Percentiles rank a stretch among this genome's conserved stretches.
phyloP scores from a whole-genome alignment of 1,140 invertebrate genomes.

The Elymnias hypermnestra region DNA sequence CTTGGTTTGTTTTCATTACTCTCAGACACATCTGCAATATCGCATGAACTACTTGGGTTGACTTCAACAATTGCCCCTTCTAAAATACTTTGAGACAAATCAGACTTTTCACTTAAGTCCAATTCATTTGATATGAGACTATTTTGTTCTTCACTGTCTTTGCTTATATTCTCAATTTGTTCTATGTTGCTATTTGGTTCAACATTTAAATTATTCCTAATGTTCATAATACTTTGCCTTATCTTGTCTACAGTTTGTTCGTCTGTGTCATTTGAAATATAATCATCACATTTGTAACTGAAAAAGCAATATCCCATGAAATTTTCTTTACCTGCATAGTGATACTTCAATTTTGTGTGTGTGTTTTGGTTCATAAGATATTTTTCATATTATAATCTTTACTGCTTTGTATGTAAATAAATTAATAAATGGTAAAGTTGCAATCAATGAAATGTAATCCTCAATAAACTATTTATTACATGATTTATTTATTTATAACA shows the following conservation, averaged over 20 bases:
- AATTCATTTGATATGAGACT: constrained; percentile 28
- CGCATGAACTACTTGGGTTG: constrained; percentile 28
- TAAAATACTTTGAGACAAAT: constrained; percentile 34
- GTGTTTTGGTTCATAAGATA: no score
- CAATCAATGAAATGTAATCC: no score
- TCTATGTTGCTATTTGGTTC: constrained; percentile 34
- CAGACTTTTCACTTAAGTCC: constrained; percentile 36
- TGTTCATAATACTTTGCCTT: constrained; percentile 77
- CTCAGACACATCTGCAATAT: constrained; percentile 16
- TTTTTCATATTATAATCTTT: no score
- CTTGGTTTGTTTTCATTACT: constrained; percentile 32
- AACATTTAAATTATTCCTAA: constrained; percentile 36
- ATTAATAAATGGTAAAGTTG: no score
- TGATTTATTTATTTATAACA: no score
- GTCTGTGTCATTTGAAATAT: constrained; percentile 85
- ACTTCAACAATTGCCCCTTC: constrained; percentile 21
- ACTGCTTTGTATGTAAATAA: no score
- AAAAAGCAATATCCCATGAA: constrained; percentile 51
- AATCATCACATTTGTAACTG: constrained; percentile 89
- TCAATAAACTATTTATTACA: no score
- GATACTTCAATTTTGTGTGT: no score
- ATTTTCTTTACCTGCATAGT: no score
- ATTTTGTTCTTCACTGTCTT: constrained; percentile 33
- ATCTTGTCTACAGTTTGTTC: constrained; percentile 79
- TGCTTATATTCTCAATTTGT: constrained; percentile 35